phyloP scores from a whole-genome alignment of 2,797 vertebrate species.

The Pteronotus mesoamericanus region DNA sequence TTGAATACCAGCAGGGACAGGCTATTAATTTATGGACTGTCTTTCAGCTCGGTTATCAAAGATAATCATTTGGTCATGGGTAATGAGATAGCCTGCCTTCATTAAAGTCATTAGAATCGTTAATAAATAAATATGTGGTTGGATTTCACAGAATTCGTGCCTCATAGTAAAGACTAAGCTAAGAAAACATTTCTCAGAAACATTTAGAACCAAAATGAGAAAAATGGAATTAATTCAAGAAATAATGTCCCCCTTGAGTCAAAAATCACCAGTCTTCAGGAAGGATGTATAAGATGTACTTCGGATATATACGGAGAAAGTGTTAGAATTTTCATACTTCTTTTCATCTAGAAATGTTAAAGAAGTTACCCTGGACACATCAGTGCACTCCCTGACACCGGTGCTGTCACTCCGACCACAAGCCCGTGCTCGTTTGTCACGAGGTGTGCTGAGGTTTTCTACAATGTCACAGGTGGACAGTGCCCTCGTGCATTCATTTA shows the following conservation, averaged over 20 bases:
- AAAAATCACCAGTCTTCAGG: not conserved
- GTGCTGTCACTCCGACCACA: not conserved
- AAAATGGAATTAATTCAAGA: conserved; percentile 14
- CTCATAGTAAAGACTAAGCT: not conserved
- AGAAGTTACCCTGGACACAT: not conserved
- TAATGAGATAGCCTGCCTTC: conserved; percentile 21
- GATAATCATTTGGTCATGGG: conserved; percentile 37
- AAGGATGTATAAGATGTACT: not conserved
- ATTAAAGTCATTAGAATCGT: conserved; percentile 43
- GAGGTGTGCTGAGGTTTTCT: not conserved
- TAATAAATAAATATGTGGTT: conserved; percentile 38
- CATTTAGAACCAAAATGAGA: not conserved
- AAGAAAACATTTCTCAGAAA: conserved; percentile 14
- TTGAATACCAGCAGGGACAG: not conserved
- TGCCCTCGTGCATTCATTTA: not conserved
- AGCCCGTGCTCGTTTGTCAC: not conserved
- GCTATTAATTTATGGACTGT: conserved; percentile 37
- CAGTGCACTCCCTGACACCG: not conserved
- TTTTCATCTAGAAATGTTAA: not conserved
- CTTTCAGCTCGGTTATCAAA: conserved; percentile 41
- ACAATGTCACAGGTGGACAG: too few relatives aligned
- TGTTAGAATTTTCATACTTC: not conserved
- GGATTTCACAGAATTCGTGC: conserved; percentile 23
- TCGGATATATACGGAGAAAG: not conserved
- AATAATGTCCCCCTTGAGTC: not conserved